Evolutionary conservation across 2,113 vertebrate genomes (phyloP).

Genomic region (Neofelis nebulosa): DNA sequence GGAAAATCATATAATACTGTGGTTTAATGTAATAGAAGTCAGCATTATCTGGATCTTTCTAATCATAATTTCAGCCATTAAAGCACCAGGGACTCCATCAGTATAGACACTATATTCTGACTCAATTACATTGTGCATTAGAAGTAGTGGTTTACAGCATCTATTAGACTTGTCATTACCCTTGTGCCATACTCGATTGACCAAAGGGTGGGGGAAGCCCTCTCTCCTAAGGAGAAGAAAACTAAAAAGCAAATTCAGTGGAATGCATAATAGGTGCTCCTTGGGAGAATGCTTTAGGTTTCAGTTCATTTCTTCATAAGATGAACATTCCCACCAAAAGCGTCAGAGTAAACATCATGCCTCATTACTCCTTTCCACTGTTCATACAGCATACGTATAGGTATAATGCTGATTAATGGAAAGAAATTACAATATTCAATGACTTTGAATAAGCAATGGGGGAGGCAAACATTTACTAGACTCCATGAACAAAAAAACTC

Average conservation of each 20-base stretch:
- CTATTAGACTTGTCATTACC: slow-evolving; percentile 82
- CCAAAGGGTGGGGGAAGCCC: slow-evolving; percentile 48
- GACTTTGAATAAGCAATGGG: slow-evolving; percentile 55
- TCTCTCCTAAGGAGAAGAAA: slow-evolving; percentile 58
- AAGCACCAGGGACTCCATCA: slow-evolving; percentile 81
- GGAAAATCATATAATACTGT: slow-evolving; percentile 75
- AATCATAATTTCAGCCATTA: slow-evolving; percentile 81
- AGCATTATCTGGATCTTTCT: slow-evolving; percentile 77
- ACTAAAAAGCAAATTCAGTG: slow-evolving; percentile 63
- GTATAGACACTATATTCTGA: slow-evolving; percentile 78
- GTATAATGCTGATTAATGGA: slow-evolving; percentile 78
- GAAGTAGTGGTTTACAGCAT: slow-evolving; percentile 78
- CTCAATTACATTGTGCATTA: slow-evolving; percentile 82
- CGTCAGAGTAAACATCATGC: slow-evolving; percentile 77
- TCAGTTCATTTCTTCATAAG: slow-evolving; percentile 79
- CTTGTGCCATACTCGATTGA: slow-evolving; percentile 79
- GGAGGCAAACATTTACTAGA: slow-evolving; percentile 30
- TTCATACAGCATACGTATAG: slow-evolving; percentile 43
- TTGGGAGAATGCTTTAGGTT: slow-evolving; percentile 56
- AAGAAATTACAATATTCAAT: slow-evolving; percentile 67
- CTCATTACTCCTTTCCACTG: slow-evolving; percentile 73
- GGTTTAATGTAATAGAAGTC: slow-evolving; percentile 79
- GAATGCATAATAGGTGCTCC: slow-evolving; percentile 69
- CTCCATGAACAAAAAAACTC: neutral
- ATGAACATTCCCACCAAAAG: slow-evolving; percentile 71